Evolutionary conservation across 2,113 vertebrate genomes (phyloP), one percentile per base, ranked within the genome.

Genomic region (Mesocricetus auratus): DNA sequence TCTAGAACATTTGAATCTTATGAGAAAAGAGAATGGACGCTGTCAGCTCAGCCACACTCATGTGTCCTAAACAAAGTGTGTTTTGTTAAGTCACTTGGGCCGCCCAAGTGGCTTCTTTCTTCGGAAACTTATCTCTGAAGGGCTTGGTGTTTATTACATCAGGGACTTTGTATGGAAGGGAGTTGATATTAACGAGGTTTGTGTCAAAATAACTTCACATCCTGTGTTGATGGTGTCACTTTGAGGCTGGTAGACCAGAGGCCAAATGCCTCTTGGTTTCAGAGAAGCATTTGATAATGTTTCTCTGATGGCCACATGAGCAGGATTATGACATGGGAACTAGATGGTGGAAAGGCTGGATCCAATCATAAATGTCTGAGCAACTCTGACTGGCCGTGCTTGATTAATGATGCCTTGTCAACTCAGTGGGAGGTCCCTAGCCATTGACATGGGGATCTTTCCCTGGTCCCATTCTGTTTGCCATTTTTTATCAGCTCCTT

Each of bases 391-490:
- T 64, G 79, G 77, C 83, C 45, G 17, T 29, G 9, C 39, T 7
- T 97, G 97, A 97, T 89, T 45, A 89, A 97, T 74, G 93, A 86
- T 78, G 77, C 31, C 77, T 92, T 87, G 94, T 92, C 89, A 74
- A 0, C 94, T 47, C 24, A 4, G 91, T 97, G 96, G 97, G 96
- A 97, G 97, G 97, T 97, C 97, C 89, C 60, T 33, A 0, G 75
- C 81, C 7, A 45, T 39, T 13, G 78, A 90, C 87, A 33, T 9
- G 24, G 75, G 19, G 90, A 91, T 89, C 77, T 1, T 77, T 95
- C 90, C n/a, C 85, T 16, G 21, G 71, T 56, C 73, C 73, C 58
- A 39, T 86, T 60, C 50, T 77, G 16, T 92, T 86, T 56, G 82
- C 74, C 92, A 50, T 90, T 92, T 95, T 94, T 60, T 89, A 96